These are phyloP conservation scores for Dolomedes plantarius DNA, from an alignment of 2,888 invertebrate species.

Conservation along the genomic window DNA sequence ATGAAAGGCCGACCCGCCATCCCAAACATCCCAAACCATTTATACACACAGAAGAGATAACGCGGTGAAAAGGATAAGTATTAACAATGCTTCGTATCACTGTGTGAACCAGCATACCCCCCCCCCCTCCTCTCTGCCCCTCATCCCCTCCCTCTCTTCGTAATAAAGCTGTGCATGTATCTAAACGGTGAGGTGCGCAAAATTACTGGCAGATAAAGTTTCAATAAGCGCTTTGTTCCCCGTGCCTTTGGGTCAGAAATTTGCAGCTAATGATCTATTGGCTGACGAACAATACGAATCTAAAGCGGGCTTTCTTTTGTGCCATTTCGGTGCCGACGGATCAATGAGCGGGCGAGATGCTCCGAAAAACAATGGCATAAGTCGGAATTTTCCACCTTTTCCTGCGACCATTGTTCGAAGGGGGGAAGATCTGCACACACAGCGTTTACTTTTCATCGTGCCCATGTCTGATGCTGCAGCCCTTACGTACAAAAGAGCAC, in stretches of 20 bases:
- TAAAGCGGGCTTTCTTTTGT: constrained; percentile 48
- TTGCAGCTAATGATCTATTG: constrained; percentile 69
- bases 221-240: constrained; percentile 62
- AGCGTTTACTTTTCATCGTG: too few relatives aligned
- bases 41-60: constrained; percentile 35
- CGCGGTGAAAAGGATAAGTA: constrained; percentile 29
- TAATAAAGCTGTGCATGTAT: background rate
- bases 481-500: background rate
- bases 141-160: background rate
- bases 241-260: constrained; percentile 64
- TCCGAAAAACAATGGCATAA: background rate
- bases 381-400: background rate
- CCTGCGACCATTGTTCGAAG: background rate
- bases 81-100: constrained; percentile 29
- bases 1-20: constrained; percentile 7
- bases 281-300: constrained; percentile 42
- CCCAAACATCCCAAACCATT: constrained; percentile 46
- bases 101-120: background rate
- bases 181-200: constrained; percentile 46
- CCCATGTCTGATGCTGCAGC: too few relatives aligned
- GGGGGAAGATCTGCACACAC: too few relatives aligned
- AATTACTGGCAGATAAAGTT: constrained; percentile 68
- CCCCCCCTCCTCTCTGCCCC: background rate
- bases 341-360: constrained; percentile 5
- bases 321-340: constrained; percentile 4